Evolutionary conservation across 2,888 invertebrate genomes (phyloP), one percentile per base, ranked within the genome.

Genomic region (Ethmia dodecea): DNA sequence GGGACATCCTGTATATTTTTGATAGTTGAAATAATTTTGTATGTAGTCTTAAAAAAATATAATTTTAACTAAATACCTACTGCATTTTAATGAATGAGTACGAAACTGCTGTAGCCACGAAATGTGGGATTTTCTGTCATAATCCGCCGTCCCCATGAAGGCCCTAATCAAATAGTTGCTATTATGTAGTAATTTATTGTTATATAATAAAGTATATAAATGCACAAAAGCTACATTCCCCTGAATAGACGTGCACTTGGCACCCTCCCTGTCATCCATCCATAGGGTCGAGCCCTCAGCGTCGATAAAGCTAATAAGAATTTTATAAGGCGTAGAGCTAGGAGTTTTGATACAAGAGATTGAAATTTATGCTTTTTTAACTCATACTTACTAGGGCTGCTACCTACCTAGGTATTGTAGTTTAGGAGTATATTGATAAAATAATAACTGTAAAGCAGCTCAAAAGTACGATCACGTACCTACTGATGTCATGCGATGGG

Each of bases 81-180:
- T n/a, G n/a, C n/a, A n/a, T n/a, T n/a, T n/a, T n/a, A n/a, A n/a
- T n/a, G n/a, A n/a, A n/a, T n/a, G n/a, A n/a, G n/a, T n/a, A n/a
- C n/a, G n/a, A n/a, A n/a, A n/a, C n/a, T n/a, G n/a, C n/a, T n/a
- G n/a, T n/a, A n/a, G n/a, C n/a, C n/a, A n/a, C n/a, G n/a, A n/a
- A n/a, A n/a, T n/a, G n/a, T n/a, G 70, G 63, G 44, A 38, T 26
- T 13, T 33, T 28, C 28, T 34, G 33, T 30, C 35, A 28, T n/a
- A 14, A 15, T 32, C 49, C 38, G 40, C 47, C 43, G 53, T 59
- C 52, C 52, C 11, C 55, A 47, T 47, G 55, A 52, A 57, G n/a
- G 59, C 56, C 60, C 67, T 81, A 78, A 84, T 83, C 80, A 81
- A 83, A 83, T 78, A 81, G 78, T 74, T 66, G 64, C 70, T 62